These are phyloP conservation scores for Diarsia brunnea DNA, from an alignment of 2,888 invertebrate genomes.

Conservation along the genomic window DNA sequence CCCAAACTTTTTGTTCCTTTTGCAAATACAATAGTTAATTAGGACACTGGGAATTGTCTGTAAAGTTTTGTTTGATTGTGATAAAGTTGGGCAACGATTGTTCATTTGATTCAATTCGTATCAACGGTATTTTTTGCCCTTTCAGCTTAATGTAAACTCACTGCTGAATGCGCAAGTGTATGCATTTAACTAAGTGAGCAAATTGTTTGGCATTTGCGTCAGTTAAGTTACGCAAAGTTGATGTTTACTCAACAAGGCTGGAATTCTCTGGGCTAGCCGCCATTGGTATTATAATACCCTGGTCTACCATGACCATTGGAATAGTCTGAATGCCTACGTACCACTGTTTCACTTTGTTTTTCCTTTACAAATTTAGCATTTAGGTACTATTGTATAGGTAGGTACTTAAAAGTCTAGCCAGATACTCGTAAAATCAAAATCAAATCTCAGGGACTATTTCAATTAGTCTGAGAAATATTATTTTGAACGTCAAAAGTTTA, in stretches of 20 bases:
- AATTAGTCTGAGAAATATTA: background rate
- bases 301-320: constrained; percentile 11
- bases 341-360: background rate
- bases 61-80: constrained; percentile 39
- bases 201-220: constrained; percentile 25
- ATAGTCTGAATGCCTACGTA: constrained; percentile 14
- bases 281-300: constrained; percentile 25
- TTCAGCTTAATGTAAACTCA: background rate
- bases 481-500: background rate
- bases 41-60: constrained; percentile 34
- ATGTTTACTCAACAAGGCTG: constrained; percentile 10
- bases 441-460: background rate
- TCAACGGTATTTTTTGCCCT: constrained; percentile 13
- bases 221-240: constrained; percentile 31
- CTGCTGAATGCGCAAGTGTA: constrained; percentile 4
- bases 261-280: constrained; percentile 22
- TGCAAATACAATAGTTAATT: constrained; percentile 39
- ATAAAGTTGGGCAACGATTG: constrained; percentile 29
- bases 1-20: constrained; percentile 34
- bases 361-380: background rate
- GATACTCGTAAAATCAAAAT: background rate
- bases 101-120: constrained; percentile 15
- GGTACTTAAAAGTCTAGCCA: background rate
- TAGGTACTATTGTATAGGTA: background rate
- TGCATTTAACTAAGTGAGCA: constrained; percentile 23